These are phyloP conservation scores for Saimiri boliviensis DNA, from an alignment of 2,113 vertebrate genomes.

Conservation along the genomic window DNA sequence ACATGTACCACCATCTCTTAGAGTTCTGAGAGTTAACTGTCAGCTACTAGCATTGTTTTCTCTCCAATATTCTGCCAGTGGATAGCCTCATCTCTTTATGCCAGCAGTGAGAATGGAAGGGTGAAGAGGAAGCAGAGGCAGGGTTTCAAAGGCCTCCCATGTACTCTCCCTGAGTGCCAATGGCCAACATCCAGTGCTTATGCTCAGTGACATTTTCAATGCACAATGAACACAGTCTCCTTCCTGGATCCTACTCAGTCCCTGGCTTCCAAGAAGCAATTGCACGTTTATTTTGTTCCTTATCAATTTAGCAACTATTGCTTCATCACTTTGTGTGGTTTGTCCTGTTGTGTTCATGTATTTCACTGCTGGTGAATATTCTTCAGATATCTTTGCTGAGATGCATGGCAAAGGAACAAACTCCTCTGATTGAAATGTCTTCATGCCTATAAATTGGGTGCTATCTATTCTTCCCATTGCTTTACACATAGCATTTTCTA, in stretches of 20 bases:
- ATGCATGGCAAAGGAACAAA: background rate
- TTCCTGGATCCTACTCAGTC: background rate
- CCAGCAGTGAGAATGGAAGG: background rate
- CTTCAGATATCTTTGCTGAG: background rate
- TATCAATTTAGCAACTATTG: slow-evolving; percentile 27
- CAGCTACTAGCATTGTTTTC: background rate
- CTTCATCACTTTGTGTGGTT: background rate
- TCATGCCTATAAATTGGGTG: background rate
- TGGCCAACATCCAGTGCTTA: background rate
- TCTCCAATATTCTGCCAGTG: background rate
- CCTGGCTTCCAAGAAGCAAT: background rate
- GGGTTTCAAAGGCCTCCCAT: background rate
- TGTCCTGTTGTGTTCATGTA: background rate
- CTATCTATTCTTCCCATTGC: background rate
- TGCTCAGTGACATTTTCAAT: background rate
- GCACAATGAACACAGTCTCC: background rate
- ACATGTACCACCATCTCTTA: background rate
- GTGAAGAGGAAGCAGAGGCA: background rate
- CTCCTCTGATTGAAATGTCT: background rate
- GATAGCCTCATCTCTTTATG: background rate
- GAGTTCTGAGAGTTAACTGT: background rate
- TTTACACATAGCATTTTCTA: background rate
- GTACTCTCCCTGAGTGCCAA: background rate
- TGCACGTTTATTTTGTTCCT: background rate
- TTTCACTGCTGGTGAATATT: background rate